Evolutionary conservation across 1,140 invertebrate genomes (phyloP).

Genomic region (Brachionus koreanus): DNA sequence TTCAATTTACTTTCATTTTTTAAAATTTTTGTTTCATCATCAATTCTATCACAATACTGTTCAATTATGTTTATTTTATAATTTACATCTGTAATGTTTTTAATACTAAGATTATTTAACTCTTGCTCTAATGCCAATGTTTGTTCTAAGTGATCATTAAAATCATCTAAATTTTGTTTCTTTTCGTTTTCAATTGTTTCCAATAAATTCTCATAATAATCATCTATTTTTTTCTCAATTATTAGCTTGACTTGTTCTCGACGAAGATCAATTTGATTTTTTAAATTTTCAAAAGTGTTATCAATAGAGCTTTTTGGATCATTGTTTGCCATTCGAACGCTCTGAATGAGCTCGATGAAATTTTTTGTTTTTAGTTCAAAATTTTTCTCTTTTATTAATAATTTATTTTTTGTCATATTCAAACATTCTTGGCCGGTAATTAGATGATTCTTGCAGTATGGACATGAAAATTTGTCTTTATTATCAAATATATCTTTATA

Average conservation of each 20-base stretch:
- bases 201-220: background rate
- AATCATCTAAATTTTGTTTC: background rate
- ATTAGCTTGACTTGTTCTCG: background rate
- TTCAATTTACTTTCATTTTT: background rate
- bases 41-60: background rate
- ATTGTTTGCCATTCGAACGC: background rate
- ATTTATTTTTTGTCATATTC: background rate
- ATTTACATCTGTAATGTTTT: background rate
- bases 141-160: background rate
- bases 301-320: background rate
- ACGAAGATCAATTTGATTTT: background rate
- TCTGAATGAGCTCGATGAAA: background rate
- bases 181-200: background rate
- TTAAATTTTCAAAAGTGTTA: background rate
- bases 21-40: background rate
- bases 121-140: background rate
- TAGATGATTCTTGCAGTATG: background rate
- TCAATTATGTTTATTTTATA: background rate
- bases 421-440: background rate
- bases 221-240: background rate
- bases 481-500: background rate
- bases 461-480: background rate
- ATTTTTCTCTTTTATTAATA: background rate
- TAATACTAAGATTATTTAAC: background rate
- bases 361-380: background rate